Evolutionary conservation across 2,113 vertebrate genomes (phyloP).

Genomic region (Fregetta grallaria): DNA sequence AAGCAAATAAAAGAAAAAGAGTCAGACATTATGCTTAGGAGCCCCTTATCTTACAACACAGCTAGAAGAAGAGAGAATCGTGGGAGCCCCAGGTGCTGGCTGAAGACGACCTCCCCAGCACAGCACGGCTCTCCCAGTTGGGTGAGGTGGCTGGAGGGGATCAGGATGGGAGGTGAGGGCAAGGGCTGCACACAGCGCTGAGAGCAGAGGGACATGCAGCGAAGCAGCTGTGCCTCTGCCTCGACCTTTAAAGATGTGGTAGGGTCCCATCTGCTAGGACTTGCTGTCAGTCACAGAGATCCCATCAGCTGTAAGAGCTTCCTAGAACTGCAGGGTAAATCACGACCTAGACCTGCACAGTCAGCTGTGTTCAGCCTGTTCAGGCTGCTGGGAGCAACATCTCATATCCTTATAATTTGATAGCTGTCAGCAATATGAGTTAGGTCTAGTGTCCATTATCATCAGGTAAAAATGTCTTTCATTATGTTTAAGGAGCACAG

Average conservation of each 20-base stretch:
- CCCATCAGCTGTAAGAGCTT: background rate
- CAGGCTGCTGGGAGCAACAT: background rate
- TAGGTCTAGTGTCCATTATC: background rate
- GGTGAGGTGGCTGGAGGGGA: background rate
- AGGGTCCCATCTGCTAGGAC: background rate
- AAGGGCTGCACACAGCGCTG: background rate
- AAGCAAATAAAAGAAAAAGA: background rate
- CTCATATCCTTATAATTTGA: background rate
- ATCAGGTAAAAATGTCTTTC: background rate
- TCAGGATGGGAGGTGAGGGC: background rate
- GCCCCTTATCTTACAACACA: background rate
- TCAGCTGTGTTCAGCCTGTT: fast-evolving
- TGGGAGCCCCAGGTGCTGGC: background rate
- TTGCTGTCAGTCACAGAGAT: background rate
- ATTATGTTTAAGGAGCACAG: background rate
- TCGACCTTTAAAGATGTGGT: background rate
- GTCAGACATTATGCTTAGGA: background rate
- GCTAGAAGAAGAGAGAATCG: background rate
- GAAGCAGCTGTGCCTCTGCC: background rate
- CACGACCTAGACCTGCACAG: fast-evolving
- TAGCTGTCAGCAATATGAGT: background rate
- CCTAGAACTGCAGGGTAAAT: background rate
- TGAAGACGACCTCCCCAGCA: background rate
- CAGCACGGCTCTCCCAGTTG: background rate
- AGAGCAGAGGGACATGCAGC: background rate